Base-by-base conservation (phyloP, 2,113 vertebrate genomes). In the Rousettus leschenaultii region DNA sequence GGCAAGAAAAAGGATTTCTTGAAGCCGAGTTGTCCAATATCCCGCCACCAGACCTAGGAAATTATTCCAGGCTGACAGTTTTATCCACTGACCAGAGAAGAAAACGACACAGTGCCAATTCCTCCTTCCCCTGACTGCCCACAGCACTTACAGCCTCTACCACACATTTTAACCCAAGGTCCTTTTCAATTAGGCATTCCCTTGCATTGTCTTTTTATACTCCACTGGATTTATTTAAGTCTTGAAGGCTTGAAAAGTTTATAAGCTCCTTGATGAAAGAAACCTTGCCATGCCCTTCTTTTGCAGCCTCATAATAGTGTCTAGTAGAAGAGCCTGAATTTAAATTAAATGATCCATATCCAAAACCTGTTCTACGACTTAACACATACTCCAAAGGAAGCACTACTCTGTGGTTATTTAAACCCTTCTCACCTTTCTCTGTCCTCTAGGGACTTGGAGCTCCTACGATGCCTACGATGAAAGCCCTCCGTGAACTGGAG, bases 181-280 rank as follows among this genome's bases (percentile, higher is more conserved):
- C 78, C 63, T 73, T 88, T 92, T 78, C 70, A 95, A 63, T 71
- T 85, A 87, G 65, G 45, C 43, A 55, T 74, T 85, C 38, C 3
- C 35, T 22, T 74, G 45, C 16, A 63, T 33, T 22, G 45, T 57
- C 80, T 89, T 73, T 90, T 95, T 88, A 77, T 86, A 84, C 65
- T 71, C 82, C 33, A 48, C 35, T 38, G 59, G 61, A 82, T 96
- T 94, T 86, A 96, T 61, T 92, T 89, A 91, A 90, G 77, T 83
- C 93, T 89, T 91, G 59, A 83, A 95, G 83, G 88, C 66, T 74
- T 82, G 77, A 26, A 96, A 89, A 92, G 33, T 96, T 71, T 94
- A 85, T 89, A 93, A 94, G 89, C 73, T 97, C 71, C 83, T 66
- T 5, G 85, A 92, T 65, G 82, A 96, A 90, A 70, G 66, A 91